Conservation (phyloP, 2,797 vertebrate species). For the Odontamblyopus rebecca region DNA sequence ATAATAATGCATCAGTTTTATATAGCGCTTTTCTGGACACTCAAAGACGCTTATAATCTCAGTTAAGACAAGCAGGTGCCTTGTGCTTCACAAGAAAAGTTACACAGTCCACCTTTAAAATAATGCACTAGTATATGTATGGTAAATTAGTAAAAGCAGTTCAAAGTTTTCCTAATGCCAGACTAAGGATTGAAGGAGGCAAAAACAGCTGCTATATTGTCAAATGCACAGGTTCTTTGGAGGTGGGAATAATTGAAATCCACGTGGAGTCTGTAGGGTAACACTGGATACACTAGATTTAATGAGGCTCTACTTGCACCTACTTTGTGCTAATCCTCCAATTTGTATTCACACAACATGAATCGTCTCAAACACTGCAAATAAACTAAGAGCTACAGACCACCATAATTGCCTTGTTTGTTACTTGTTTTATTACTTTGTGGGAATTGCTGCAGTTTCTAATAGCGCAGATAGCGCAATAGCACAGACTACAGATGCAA, state of each 20-base stretch:
- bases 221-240: neutral
- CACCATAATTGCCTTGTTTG: conserved; percentile 52
- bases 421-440: conserved; percentile 18
- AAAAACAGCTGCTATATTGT: neutral
- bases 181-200: neutral
- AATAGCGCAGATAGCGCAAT: conserved; percentile 16
- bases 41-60: too few species aligned
- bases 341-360: conserved; percentile 28
- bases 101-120: too few species aligned
- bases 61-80: too few species aligned
- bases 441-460: conserved; percentile 14
- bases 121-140: too few species aligned
- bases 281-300: conserved; percentile 13
- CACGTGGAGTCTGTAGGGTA: neutral
- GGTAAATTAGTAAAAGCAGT: too few species aligned
- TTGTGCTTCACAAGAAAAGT: too few species aligned
- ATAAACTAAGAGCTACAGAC: conserved; percentile 8
- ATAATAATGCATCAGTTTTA: too few species aligned
- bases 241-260: neutral
- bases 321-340: conserved; percentile 12
- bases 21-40: too few species aligned
- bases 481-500: conserved; percentile 5
- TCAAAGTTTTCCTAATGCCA: neutral
- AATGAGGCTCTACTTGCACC: conserved; percentile 15
- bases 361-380: conserved; percentile 6